Conservation (phyloP, 2,888 invertebrate genomes). For the Phyto melanocephala region DNA sequence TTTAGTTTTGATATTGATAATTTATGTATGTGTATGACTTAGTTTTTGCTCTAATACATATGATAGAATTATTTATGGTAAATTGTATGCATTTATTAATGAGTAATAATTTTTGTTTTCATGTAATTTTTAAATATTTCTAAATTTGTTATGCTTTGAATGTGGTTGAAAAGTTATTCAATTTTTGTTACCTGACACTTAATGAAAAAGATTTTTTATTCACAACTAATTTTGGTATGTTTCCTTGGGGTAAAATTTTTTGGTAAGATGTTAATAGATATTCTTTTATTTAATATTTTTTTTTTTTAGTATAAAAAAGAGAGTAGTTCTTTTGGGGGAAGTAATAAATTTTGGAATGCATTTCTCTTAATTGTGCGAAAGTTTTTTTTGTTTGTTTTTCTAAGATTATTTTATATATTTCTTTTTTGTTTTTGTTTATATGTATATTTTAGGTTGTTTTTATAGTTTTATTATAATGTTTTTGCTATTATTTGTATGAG, state of each 20-base stretch:
- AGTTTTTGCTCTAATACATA: conserved; percentile 14
- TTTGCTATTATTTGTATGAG: conserved; percentile 11
- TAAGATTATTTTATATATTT: background rate
- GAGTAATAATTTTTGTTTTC: conserved; percentile 12
- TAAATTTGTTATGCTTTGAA: background rate
- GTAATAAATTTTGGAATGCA: conserved; percentile 21
- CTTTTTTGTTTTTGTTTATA: background rate
- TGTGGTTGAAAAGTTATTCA: background rate
- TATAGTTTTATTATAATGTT: too few relatives aligned
- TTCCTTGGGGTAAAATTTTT: conserved; percentile 13
- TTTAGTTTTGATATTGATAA: conserved; percentile 47
- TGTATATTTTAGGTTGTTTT: too few relatives aligned
- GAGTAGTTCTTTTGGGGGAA: background rate
- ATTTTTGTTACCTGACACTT: conserved; percentile 39
- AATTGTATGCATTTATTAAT: conserved; percentile 37
- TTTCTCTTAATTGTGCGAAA: conserved; percentile 60
- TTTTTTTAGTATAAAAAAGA: conserved; percentile 59
- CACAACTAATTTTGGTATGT: conserved; percentile 37
- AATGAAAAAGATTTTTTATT: conserved; percentile 26
- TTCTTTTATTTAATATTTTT: conserved; percentile 7
- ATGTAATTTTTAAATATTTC: conserved; percentile 20
- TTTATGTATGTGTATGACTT: background rate
- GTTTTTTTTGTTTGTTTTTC: conserved; percentile 15
- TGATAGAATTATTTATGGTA: conserved; percentile 38
- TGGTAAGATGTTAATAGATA: too few relatives aligned